Evolutionary conservation across 2,888 invertebrate genomes (phyloP).

Genomic region (Ypsolopha sequella): DNA sequence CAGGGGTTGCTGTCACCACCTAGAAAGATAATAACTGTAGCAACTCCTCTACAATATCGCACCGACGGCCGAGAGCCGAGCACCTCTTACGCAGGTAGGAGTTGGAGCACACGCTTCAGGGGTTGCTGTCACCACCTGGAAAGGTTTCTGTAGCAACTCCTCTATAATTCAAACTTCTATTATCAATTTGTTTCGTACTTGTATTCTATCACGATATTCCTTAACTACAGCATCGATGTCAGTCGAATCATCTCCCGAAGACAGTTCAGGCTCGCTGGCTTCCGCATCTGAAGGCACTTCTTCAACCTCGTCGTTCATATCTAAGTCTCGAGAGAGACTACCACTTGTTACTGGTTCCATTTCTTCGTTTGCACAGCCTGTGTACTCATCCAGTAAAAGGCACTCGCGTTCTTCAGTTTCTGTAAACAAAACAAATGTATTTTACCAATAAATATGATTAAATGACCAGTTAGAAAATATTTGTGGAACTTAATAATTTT

Average conservation of each 20-base stretch:
- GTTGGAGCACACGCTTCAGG: slow-evolving; percentile 50
- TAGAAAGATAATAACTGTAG: slow-evolving; percentile 12
- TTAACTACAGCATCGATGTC: slow-evolving; percentile 84
- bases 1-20: slow-evolving; percentile 60
- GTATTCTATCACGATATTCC: slow-evolving; percentile 79
- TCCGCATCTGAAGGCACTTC: slow-evolving; percentile 36
- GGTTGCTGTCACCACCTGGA: slow-evolving; percentile 54
- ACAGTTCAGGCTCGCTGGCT: slow-evolving; percentile 70
- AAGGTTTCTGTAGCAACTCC: background rate
- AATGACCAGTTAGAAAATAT: slow-evolving; percentile 5
- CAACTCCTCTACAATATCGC: slow-evolving; percentile 17
- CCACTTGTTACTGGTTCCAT: slow-evolving; percentile 38
- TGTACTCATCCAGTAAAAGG: slow-evolving; percentile 69
- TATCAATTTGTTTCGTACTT: slow-evolving; percentile 44
- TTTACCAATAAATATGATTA: background rate
- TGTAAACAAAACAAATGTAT: slow-evolving; percentile 15
- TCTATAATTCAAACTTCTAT: background rate
- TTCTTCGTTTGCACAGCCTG: slow-evolving; percentile 47
- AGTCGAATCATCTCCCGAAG: slow-evolving; percentile 75
- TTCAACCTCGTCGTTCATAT: slow-evolving; percentile 36
- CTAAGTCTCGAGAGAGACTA: slow-evolving; percentile 30
- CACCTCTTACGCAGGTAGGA: slow-evolving; percentile 46
- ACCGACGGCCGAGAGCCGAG: slow-evolving; percentile 48
- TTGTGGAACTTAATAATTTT: slow-evolving; percentile 6
- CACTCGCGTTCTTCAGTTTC: slow-evolving; percentile 72